A percentile compares a stretch with the other conserved stretches of the same genome.
These are phyloP conservation scores for Lacanobia wlatinum DNA, from an alignment of 2,888 invertebrate genomes.

Conservation along the genomic window DNA sequence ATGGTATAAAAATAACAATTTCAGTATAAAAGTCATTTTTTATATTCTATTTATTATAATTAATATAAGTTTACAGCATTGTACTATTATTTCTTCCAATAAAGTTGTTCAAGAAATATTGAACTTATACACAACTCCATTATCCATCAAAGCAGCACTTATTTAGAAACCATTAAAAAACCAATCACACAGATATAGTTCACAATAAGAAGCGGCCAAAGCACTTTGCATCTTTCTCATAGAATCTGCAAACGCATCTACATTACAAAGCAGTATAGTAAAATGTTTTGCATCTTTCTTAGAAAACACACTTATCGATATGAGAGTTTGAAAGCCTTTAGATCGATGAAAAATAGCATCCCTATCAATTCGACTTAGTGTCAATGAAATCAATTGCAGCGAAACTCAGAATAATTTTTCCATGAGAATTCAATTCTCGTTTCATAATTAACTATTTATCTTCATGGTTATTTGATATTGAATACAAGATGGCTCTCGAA, in stretches of 20 bases:
- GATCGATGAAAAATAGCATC: slow-evolving; percentile 31
- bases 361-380: slow-evolving; percentile 37
- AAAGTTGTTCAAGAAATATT: neutral
- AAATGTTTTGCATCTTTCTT: slow-evolving; percentile 53
- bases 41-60: too few relatives aligned
- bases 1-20: too few relatives aligned
- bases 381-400: slow-evolving; percentile 26
- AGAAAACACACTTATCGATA: slow-evolving; percentile 26
- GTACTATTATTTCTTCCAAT: too few relatives aligned
- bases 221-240: slow-evolving; percentile 46
- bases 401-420: slow-evolving; percentile 7
- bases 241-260: slow-evolving; percentile 38
- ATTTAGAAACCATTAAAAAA: slow-evolving; percentile 19
- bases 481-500: slow-evolving; percentile 31
- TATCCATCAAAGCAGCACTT: neutral
- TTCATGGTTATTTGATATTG: slow-evolving; percentile 34
- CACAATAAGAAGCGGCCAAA: slow-evolving; percentile 15
- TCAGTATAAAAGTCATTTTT: too few relatives aligned
- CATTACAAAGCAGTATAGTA: slow-evolving; percentile 49
- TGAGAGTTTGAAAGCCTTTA: slow-evolving; percentile 28
- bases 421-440: slow-evolving; percentile 27
- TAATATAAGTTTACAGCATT: too few relatives aligned
- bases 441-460: slow-evolving; percentile 45
- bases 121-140: neutral
- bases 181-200: slow-evolving; percentile 45